These are phyloP conservation scores for Endomychus coccineus DNA, from an alignment of 2,888 invertebrate genomes.

Conservation along the genomic window DNA sequence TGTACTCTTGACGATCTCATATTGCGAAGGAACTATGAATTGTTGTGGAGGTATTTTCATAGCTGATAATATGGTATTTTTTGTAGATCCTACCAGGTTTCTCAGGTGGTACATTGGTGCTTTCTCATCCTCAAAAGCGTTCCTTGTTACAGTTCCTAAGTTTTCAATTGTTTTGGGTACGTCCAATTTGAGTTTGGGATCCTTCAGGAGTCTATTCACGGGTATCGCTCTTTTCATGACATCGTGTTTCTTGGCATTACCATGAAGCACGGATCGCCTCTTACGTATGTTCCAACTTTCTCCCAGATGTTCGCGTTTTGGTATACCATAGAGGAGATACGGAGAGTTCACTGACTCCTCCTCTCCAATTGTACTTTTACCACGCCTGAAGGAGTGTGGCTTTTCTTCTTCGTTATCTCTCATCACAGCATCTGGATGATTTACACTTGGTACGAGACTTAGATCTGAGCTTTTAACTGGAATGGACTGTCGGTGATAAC, in stretches of 20 bases:
- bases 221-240: slow-evolving; percentile 12
- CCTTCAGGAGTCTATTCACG: slow-evolving; percentile 25
- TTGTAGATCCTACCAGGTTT: slow-evolving; percentile 37
- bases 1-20: slow-evolving; percentile 32
- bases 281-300: slow-evolving; percentile 1
- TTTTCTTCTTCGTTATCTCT: too few relatives aligned
- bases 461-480: too few relatives aligned
- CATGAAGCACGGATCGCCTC: neutral
- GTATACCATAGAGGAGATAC: slow-evolving; percentile 7
- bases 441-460: too few relatives aligned
- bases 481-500: too few relatives aligned
- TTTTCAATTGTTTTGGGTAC: slow-evolving; percentile 40
- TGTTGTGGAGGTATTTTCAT: slow-evolving; percentile 38
- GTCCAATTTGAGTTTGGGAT: slow-evolving; percentile 37
- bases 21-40: slow-evolving; percentile 36
- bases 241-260: slow-evolving; percentile 6
- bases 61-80: slow-evolving; percentile 36
- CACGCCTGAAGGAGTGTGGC: too few relatives aligned
- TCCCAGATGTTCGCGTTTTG: neutral
- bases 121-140: slow-evolving; percentile 37
- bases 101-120: slow-evolving; percentile 39
- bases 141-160: slow-evolving; percentile 34
- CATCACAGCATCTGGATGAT: too few relatives aligned
- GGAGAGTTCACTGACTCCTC: slow-evolving; percentile 4
- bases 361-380: too few relatives aligned